Evolutionary conservation across 2,888 invertebrate genomes (phyloP), one percentile per base, ranked within the genome.

Genomic region (Eulithis testata): DNA sequence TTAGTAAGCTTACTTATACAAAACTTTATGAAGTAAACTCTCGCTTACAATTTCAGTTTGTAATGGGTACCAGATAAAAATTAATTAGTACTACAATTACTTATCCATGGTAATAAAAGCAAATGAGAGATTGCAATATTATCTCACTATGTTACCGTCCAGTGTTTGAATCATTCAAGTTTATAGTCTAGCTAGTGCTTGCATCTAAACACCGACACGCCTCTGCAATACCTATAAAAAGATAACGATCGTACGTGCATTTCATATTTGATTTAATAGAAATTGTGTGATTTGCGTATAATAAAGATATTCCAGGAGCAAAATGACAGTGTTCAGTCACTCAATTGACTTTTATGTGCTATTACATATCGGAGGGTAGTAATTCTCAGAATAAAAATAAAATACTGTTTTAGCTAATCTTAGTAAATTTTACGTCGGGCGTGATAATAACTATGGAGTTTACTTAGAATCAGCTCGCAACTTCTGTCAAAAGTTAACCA

Each of bases 261-360:
- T 67, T 65, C 64, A 67, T 51, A 40, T 66, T 64, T 55, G 70
- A 71, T 69, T 68, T 65, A 68, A 67, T 66, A 58, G 55, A 68
- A 62, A 65, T 59, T 60, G 54, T 63, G 59, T 56, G 55, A 63
- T 68, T 60, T 65, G 63, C 65, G 36, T 50, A 47, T 50, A 44
- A 59, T 60, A 60, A 57, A 60, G 52, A 47, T 60, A 61, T 63
- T 60, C 47, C 27, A 31, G 52, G 11, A 27, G 47, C 51, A 50
- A 40, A 21, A 49, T 49, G 3, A 11, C 21, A 40, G 49, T 21
- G 21, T 11, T 11, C 4, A 40, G 40, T 40, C 40, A 47, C 49
- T 49, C 49, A 21, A 49, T 49, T 21, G 40, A 40, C 40, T 40
- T 40, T 8, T 40, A 40, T 40, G 40, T 40, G 9, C 40, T 31